Evolutionary conservation across 2,113 vertebrate species (phyloP).

Genomic region (Protobothrops flavoviridis): DNA sequence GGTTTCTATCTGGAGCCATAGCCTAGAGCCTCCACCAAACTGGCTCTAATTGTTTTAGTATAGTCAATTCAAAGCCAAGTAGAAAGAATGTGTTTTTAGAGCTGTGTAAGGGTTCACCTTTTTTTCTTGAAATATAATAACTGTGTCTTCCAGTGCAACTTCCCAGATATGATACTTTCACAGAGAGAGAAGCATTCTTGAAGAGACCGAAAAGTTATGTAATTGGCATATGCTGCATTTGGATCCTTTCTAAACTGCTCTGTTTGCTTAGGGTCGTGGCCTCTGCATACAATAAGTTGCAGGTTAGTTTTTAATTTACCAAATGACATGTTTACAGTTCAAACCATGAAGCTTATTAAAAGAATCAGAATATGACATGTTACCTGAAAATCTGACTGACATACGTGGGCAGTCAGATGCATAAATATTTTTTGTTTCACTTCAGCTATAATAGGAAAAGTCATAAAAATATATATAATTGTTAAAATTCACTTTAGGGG

Average conservation of each 20-base stretch:
- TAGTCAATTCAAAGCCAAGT: not conserved
- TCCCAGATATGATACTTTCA: not conserved
- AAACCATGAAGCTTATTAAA: conserved; percentile 13
- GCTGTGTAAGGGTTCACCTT: not conserved
- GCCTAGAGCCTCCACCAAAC: not conserved
- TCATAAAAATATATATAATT: conserved; percentile 49
- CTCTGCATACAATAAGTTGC: fast-evolving
- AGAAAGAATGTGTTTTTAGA: not conserved
- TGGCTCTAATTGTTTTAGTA: not conserved
- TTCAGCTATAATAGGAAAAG: conserved; percentile 12
- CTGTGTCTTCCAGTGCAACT: not conserved
- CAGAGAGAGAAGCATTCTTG: not conserved
- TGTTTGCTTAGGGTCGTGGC: not conserved
- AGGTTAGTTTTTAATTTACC: not conserved
- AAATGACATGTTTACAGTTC: not conserved
- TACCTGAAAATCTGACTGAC: conserved; percentile 17
- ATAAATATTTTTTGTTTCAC: conserved; percentile 35
- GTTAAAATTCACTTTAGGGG: conserved; percentile 4
- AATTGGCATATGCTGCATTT: not conserved
- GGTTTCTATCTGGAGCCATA: not conserved
- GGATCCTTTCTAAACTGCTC: not conserved
- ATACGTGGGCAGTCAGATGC: conserved; percentile 8
- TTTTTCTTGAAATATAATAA: not conserved
- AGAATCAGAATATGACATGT: not conserved
- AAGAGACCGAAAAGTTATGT: not conserved